These are phyloP conservation scores for Smutsia temminckii DNA, from an alignment of 2,797 vertebrate genomes.

Conservation along the genomic window DNA sequence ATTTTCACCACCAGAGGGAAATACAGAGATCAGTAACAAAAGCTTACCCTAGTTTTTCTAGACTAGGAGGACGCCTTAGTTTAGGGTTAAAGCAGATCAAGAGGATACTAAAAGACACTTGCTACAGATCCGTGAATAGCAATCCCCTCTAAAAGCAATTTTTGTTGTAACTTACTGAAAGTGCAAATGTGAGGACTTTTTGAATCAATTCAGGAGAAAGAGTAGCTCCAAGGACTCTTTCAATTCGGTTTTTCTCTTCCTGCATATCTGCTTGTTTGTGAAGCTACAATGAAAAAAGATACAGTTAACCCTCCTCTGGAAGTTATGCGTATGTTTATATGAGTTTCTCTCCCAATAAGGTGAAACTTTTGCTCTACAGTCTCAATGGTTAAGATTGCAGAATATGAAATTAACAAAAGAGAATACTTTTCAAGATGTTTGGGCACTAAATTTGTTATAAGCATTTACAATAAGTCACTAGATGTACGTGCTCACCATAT, in stretches of 20 bases:
- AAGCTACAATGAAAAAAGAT: slow-evolving; percentile 86
- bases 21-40: background rate
- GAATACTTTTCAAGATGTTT: background rate
- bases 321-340: background rate
- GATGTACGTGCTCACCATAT: background rate
- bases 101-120: background rate
- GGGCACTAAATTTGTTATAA: background rate
- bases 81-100: background rate
- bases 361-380: slow-evolving; percentile 25
- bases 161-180: slow-evolving; percentile 90
- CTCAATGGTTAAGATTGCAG: background rate
- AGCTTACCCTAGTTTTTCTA: background rate
- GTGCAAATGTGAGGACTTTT: slow-evolving; percentile 96
- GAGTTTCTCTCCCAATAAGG: background rate
- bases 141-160: slow-evolving; percentile 11
- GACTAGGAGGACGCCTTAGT: background rate
- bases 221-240: slow-evolving; percentile 96
- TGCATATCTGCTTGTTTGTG: slow-evolving; percentile 99
- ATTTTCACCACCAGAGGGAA: background rate
- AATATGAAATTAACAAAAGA: background rate
- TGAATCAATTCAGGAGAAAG: slow-evolving; percentile 95
- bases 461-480: background rate
- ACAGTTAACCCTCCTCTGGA: background rate
- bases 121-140: background rate
- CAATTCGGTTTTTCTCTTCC: slow-evolving; percentile 98